These are phyloP conservation scores for Cryptosula pallasiana DNA, from an alignment of 2,888 invertebrate species.

Conservation along the genomic window DNA sequence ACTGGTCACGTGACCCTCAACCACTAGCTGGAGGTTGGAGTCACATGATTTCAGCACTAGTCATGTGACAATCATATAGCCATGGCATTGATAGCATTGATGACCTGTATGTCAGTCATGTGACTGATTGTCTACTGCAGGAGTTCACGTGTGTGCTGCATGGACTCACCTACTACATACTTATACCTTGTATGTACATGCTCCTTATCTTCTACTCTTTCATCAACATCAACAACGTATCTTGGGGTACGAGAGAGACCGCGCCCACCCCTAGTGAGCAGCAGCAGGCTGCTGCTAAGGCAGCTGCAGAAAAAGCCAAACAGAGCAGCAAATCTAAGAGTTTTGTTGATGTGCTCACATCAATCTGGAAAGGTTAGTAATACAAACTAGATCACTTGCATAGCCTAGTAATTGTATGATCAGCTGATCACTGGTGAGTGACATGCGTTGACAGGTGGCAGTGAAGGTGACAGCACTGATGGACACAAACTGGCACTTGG, in stretches of 20 bases:
- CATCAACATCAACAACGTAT: constrained; percentile 29
- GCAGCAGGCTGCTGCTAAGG: constrained; percentile 10
- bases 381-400: no score
- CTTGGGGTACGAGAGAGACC: constrained; percentile 30
- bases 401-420: no score
- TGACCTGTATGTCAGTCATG: no score
- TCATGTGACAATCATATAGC: no score
- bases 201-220: constrained; percentile 29
- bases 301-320: neutral
- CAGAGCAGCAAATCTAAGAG: neutral
- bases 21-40: no score
- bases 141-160: constrained; percentile 25
- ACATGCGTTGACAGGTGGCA: neutral
- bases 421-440: neutral
- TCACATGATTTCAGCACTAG: no score
- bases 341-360: neutral
- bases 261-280: neutral
- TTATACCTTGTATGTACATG: constrained; percentile 29
- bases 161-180: constrained; percentile 26
- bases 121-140: constrained; percentile 22
- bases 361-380: constrained; percentile 3
- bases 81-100: no score
- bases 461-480: neutral
- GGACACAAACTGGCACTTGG: constrained; percentile 5
- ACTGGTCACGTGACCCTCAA: no score